These are phyloP conservation scores for Hemicordylus capensis DNA, from an alignment of 2,113 vertebrate species.

Conservation along the genomic window DNA sequence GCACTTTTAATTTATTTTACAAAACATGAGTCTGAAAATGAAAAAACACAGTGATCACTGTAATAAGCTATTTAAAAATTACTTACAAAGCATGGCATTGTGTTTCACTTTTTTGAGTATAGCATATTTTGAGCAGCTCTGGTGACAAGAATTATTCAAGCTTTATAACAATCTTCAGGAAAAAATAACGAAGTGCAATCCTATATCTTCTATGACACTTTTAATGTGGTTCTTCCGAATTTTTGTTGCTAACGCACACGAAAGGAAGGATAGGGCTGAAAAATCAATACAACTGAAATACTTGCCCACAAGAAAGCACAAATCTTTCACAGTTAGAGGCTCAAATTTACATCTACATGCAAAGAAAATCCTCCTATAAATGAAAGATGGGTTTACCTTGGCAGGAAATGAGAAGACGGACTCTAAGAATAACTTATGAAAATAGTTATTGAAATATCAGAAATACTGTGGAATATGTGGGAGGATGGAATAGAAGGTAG, in stretches of 20 bases:
- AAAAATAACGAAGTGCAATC: slow-evolving; percentile 7
- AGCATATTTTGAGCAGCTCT: not conserved
- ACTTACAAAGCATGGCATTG: not conserved
- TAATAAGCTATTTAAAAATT: not conserved
- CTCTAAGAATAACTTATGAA: slow-evolving; percentile 6
- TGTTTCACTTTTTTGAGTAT: not conserved
- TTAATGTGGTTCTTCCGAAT: not conserved
- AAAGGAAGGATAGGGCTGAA: not conserved
- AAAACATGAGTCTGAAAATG: not conserved
- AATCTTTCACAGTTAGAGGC: slow-evolving; percentile 11
- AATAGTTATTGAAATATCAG: not conserved
- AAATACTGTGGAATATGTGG: not conserved
- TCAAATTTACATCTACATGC: slow-evolving; percentile 1
- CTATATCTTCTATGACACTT: not conserved
- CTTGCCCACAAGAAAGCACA: slow-evolving; percentile 1
- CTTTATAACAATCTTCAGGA: slow-evolving; percentile 22
- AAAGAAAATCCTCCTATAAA: slow-evolving; percentile 13
- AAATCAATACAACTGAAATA: slow-evolving; percentile 31
- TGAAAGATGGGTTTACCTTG: not conserved
- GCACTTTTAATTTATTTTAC: not conserved
- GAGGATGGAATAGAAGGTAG: not conserved
- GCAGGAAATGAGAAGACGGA: not conserved
- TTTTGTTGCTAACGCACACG: slow-evolving; percentile 31
- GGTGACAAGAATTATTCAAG: slow-evolving; percentile 4
- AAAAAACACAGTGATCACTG: not conserved